Base-by-base conservation (phyloP, 2,797 vertebrate species). In the Acropternis orthonyx region DNA sequence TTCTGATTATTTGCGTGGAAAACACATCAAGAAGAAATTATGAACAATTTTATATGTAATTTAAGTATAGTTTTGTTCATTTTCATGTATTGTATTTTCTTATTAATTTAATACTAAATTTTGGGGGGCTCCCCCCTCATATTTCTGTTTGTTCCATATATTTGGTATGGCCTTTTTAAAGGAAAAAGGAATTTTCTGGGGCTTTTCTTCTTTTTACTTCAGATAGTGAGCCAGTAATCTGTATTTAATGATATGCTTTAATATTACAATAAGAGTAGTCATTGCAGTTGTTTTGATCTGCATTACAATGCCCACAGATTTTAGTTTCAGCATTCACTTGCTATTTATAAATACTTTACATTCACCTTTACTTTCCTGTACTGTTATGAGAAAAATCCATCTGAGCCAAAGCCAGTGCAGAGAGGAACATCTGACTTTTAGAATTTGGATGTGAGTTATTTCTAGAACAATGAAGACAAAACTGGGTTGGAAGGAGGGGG, bases 401-500 rank as follows among this genome's bases (percentile, higher is more conserved):
- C 48, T 41, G 39, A 77, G 77, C 77, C 46, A 79, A 79, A 82
- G 28, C 41, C 59, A 62, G 37, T 58, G 24, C 63, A 76, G 59
- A 78, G 82, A 85, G 66, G 52, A 92, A 54, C 59, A 86, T 79
- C 74, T 86, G 83, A 86, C 61, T 89, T 87, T 34, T 36, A 48
- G 78, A 81, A 89, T 51, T 39, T 72, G 75, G 85, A 81, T 61
- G n/a, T 66, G 39, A 75, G 61, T 54, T 94, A 90, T 90, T 94
- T 91, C 85, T 94, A 85, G 83, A 93, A 62, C 91, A 92, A 83
- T 72, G 62, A 81, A 80, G 51, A 58, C 73, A 58, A 85, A 89
- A 85, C 68, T 84, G 54, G 65, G 56, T 74, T 77, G 87, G 55
- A 62, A 73, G 63, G 63, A 69, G 32, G 78, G 65, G 56, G 37